These are phyloP conservation scores for Papilio polyxenes DNA, from an alignment of 1,140 invertebrate genomes.

Conservation along the genomic window DNA sequence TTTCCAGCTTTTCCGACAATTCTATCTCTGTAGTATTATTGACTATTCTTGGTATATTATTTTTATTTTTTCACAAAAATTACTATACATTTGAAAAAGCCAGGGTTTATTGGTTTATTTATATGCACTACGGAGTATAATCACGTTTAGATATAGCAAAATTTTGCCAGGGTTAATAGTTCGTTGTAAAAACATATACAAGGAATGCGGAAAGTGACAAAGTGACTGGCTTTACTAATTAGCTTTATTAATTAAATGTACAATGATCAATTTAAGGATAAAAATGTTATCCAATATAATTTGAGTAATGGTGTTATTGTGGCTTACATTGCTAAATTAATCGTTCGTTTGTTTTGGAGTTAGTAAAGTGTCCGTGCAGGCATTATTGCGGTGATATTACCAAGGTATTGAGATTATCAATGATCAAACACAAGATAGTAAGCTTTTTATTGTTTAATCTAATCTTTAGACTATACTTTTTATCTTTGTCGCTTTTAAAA, in stretches of 20 bases:
- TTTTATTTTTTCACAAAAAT: not conserved
- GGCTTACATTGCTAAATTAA: conserved; percentile 24
- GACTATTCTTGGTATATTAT: not conserved
- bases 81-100: not conserved
- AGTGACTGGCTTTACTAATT: not conserved
- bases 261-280: not conserved
- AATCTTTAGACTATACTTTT: conserved; percentile 52
- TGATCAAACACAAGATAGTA: conserved; percentile 57
- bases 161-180: too few relatives aligned
- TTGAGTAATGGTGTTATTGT: conserved; percentile 17
- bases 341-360: conserved; percentile 32
- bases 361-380: conserved; percentile 40
- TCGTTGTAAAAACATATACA: too few relatives aligned
- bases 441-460: conserved; percentile 55
- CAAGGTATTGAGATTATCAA: conserved; percentile 49
- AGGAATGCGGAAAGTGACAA: too few relatives aligned
- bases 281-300: not conserved
- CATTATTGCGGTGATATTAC: conserved; percentile 45
- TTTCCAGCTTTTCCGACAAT: not conserved
- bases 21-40: not conserved
- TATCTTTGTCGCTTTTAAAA: conserved; percentile 9
- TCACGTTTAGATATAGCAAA: too few relatives aligned
- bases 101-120: too few relatives aligned
- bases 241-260: not conserved
- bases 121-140: too few relatives aligned